These are phyloP conservation scores for Lamellibrachia luymesi DNA, from an alignment of 1,140 invertebrate species.

Conservation along the genomic window DNA sequence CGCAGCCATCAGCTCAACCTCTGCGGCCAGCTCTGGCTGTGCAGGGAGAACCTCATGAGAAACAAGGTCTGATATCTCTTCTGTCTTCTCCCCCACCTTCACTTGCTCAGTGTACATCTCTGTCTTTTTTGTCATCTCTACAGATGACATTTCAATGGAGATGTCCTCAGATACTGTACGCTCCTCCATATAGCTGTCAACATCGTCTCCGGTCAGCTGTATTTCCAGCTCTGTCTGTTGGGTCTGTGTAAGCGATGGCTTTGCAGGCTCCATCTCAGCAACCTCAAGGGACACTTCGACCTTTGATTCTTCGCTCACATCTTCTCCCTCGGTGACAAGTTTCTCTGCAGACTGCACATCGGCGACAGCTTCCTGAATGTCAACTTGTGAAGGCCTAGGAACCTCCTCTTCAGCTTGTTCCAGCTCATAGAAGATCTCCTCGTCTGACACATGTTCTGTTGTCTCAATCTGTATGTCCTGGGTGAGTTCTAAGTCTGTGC, in stretches of 20 bases:
- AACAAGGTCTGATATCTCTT: conserved; percentile 15
- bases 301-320: background rate
- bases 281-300: background rate
- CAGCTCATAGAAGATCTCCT: conserved; percentile 22
- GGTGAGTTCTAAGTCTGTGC: background rate
- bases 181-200: conserved; percentile 26
- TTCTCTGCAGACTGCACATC: background rate
- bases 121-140: background rate
- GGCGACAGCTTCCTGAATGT: conserved; percentile 20
- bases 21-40: background rate
- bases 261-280: background rate
- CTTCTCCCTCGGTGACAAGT: background rate
- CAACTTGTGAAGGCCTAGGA: conserved; percentile 10
- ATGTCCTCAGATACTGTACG: conserved; percentile 22
- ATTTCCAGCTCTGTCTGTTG: conserved; percentile 19
- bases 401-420: conserved; percentile 20
- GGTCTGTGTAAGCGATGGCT: conserved; percentile 11
- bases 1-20: conserved; percentile 11
- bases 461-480: conserved; percentile 3
- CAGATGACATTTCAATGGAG: conserved; percentile 11
- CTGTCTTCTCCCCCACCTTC: conserved; percentile 20
- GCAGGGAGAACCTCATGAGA: background rate
- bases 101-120: conserved; percentile 16
- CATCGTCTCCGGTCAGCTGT: conserved; percentile 23
- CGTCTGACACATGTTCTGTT: conserved; percentile 22